Percentiles rank a stretch among this genome's conserved stretches.
Evolutionary conservation across 1,140 invertebrate genomes (phyloP).

Genomic region (Bombus breviceps): DNA sequence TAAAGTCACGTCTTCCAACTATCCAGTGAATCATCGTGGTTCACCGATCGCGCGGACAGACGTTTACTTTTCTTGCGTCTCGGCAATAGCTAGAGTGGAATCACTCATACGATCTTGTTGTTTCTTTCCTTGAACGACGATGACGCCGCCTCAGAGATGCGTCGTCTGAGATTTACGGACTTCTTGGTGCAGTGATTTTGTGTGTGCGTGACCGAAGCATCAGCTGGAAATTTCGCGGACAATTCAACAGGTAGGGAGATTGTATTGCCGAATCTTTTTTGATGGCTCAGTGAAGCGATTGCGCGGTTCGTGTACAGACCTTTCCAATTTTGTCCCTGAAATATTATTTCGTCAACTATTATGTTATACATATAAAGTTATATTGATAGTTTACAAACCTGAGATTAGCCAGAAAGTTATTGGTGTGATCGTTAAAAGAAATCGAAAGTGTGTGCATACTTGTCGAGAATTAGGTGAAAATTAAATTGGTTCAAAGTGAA

Average conservation of each 20-base stretch:
- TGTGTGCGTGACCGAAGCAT: slow-evolving; percentile 17
- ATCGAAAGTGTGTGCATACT: background rate
- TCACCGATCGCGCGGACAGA: slow-evolving; percentile 5
- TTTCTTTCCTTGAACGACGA: background rate
- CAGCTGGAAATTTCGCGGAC: slow-evolving; percentile 14
- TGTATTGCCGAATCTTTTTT: background rate
- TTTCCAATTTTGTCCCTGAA: background rate
- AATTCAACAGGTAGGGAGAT: slow-evolving; percentile 33
- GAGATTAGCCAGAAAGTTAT: background rate
- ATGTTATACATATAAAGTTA: background rate
- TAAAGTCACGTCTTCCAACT: slow-evolving; percentile 49
- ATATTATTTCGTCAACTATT: background rate
- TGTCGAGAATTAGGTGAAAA: background rate
- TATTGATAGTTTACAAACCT: background rate
- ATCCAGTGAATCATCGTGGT: slow-evolving; percentile 28
- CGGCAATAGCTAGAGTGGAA: background rate
- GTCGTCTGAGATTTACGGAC: background rate
- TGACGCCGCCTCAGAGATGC: background rate
- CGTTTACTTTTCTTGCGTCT: background rate
- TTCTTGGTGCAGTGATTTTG: slow-evolving; percentile 37
- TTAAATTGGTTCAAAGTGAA: background rate
- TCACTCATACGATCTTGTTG: background rate
- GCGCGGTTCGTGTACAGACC: background rate
- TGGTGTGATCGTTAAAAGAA: background rate
- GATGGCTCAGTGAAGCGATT: too few species aligned